These are phyloP conservation scores for Reticulitermes speratus DNA, from an alignment of 1,140 invertebrate species.

Conservation along the genomic window DNA sequence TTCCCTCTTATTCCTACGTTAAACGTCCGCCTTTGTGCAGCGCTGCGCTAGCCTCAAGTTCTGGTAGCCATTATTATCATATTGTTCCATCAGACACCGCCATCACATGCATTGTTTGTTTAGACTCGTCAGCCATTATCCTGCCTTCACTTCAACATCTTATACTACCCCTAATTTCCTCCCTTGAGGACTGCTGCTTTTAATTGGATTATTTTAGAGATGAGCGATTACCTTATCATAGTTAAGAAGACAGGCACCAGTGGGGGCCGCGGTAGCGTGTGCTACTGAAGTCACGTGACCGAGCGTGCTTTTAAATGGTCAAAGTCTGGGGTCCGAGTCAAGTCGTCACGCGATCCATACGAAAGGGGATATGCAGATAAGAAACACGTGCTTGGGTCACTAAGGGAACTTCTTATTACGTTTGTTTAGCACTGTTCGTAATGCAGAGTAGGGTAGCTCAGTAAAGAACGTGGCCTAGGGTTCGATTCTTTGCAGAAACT, in stretches of 20 bases:
- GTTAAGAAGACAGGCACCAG: neutral
- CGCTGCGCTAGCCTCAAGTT: neutral
- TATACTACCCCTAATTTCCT: constrained; percentile 18
- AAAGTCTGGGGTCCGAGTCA: neutral
- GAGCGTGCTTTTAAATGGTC: neutral
- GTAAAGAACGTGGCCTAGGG: no score
- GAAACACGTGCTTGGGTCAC: neutral
- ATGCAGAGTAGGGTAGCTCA: neutral
- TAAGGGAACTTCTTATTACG: neutral
- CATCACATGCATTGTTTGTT: constrained; percentile 1
- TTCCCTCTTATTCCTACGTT: neutral
- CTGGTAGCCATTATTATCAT: neutral
- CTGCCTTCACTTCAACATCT: neutral
- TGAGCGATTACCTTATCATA: constrained; percentile 7
- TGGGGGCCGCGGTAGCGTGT: neutral
- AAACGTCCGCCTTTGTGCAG: neutral
- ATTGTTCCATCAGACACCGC: neutral
- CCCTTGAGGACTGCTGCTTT: constrained; percentile 2
- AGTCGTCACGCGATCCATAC: neutral
- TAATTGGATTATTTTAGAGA: constrained; percentile 17
- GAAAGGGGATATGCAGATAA: neutral
- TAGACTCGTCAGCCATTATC: neutral
- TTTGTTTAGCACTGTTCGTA: neutral
- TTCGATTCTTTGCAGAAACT: no score
- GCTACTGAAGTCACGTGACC: neutral